Evolutionary conservation across 2,797 vertebrate genomes (phyloP), one percentile per base, ranked within the genome.

Genomic region (Spinus pinus): DNA sequence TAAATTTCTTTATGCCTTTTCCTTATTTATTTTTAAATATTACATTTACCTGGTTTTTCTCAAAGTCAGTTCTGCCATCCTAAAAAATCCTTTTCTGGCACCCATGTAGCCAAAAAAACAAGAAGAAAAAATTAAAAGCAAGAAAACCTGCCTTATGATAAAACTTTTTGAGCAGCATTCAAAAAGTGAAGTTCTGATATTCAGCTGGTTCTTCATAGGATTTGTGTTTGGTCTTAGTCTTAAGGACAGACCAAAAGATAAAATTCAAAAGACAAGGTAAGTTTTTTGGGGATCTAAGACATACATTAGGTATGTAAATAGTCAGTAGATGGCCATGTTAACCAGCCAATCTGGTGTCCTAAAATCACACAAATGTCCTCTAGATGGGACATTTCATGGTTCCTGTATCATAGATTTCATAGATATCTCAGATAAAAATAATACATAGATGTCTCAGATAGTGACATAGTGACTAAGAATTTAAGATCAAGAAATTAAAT

Each of bases 1-100:
- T 23, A 46, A 1, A 3, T 51, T 41, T 65, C 1, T 37, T 41
- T 28, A 9, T 44, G n/a, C 31, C 0, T 39, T 83, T 35, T 16
- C 2, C 2, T 12, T 37, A 4, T 23, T 31, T 33, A 58, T 67
- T 47, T 23, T 9, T 17, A 25, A 16, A 12, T 25, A 35, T 37
- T 19, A 12, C 1, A 51, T 27, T 44, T 66, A 54, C 6, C 4
- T 47, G 3, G 23, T 33, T 65, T 12, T 39, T 65, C 14, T 62
- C 30, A 66, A 66, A 24, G 19, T 62, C 25, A 35, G 7, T 42
- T 91, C 37, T 62, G 4, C 14, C 24, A 20, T 35, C 6, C 4
- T 27, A 33, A 60, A 67, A 17, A 35, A 3, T 9, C n/a, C 28
- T 28, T 53, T 37, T 86, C 7, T 64, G 25, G 4, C 30, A 73